Evolutionary conservation across 2,888 invertebrate species (phyloP).

Genomic region (Perithous albicinctus): DNA sequence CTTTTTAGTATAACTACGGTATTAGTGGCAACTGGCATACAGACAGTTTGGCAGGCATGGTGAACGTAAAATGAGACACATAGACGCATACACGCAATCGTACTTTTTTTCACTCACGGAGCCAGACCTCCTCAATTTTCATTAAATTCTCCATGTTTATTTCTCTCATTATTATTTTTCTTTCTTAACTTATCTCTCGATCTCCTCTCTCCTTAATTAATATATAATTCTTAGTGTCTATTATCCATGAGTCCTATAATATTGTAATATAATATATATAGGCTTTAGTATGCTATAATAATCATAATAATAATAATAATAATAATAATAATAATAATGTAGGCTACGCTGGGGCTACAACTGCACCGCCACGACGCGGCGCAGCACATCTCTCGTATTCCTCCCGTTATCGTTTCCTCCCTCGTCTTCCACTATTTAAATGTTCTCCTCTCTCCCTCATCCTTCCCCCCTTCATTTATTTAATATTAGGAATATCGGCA

Average conservation of each 20-base stretch:
- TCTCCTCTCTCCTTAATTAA: conserved; percentile 59
- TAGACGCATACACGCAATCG: conserved; percentile 70
- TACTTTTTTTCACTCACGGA: conserved; percentile 66
- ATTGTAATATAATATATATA: conserved; percentile 79
- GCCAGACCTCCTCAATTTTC: conserved; percentile 70
- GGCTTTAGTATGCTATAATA: conserved; percentile 78
- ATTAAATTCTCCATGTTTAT: conserved; percentile 44
- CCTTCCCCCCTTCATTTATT: conserved; percentile 67
- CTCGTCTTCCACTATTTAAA: conserved; percentile 27
- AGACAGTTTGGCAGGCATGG: conserved; percentile 83
- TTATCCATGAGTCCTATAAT: conserved; percentile 68
- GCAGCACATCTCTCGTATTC: conserved; percentile 68
- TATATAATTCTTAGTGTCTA: conserved; percentile 63
- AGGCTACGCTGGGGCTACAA: conserved; percentile 81
- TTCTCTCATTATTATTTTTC: conserved; percentile 71
- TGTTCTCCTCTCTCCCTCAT: conserved; percentile 19
- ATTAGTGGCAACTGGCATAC: conserved; percentile 81
- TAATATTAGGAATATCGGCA: conserved; percentile 84
- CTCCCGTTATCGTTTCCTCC: conserved; percentile 49
- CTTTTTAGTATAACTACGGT: conserved; percentile 66
- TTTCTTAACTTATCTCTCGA: conserved; percentile 50
- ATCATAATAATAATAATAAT: conserved; percentile 71
- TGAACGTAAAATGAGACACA: conserved; percentile 76
- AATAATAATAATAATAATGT: conserved; percentile 71
- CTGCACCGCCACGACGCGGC: conserved; percentile 77